Evolutionary conservation across 2,797 vertebrate genomes (phyloP).

Genomic region (Taeniopygia guttata): DNA sequence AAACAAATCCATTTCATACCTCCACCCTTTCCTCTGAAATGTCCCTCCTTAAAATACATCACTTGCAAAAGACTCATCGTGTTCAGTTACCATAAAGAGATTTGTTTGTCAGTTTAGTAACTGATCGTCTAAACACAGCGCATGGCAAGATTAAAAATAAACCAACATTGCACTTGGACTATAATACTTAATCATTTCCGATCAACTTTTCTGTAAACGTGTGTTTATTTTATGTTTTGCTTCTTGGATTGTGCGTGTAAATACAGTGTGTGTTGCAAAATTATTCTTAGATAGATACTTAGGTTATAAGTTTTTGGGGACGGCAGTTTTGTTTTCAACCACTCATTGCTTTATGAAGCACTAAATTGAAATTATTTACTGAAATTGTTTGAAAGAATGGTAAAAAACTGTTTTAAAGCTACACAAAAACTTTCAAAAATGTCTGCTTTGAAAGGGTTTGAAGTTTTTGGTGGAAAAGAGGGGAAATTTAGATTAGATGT

Average conservation of each 20-base stretch:
- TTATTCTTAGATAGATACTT: not conserved
- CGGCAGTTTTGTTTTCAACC: not conserved
- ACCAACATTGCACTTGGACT: not conserved
- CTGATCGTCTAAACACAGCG: not conserved
- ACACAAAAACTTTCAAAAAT: not conserved
- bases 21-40: conserved; percentile 20
- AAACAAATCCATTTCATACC: not conserved
- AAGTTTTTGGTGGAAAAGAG: not conserved
- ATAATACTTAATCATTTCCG: not conserved
- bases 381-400: not conserved
- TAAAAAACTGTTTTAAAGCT: not conserved
- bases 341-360: not conserved
- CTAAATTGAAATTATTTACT: not conserved
- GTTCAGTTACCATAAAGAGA: not conserved
- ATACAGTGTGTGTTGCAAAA: not conserved
- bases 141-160: not conserved
- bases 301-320: not conserved
- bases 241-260: not conserved
- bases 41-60: not conserved
- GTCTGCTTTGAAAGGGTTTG: not conserved
- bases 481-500: too few relatives aligned
- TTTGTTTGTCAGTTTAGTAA: not conserved
- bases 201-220: not conserved
- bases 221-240: not conserved
- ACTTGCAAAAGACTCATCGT: not conserved